A percentile compares a stretch with the other conserved stretches of the same genome.
phyloP scores from a whole-genome alignment of 2,888 invertebrate genomes.

The Taphrorychus bicolor region DNA sequence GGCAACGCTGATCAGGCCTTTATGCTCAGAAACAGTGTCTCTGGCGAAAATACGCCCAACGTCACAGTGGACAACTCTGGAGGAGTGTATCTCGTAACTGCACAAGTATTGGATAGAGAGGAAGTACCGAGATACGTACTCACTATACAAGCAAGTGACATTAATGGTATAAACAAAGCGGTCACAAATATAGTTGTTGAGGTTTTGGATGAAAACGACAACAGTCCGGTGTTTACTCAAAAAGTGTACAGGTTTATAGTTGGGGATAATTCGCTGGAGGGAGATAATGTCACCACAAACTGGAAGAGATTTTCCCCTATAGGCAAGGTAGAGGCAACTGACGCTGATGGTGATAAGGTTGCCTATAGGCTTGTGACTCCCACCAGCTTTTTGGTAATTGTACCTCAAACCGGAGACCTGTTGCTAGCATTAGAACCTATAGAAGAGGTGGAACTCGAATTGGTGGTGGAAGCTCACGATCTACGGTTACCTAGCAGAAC shows the following conservation, averaged over 20 bases:
- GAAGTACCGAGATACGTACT: conserved; percentile 73
- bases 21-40: conserved; percentile 70
- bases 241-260: conserved; percentile 80
- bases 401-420: conserved; percentile 87
- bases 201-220: conserved; percentile 90
- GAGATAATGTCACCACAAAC: conserved; percentile 68
- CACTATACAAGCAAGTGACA: conserved; percentile 81
- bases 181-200: conserved; percentile 78
- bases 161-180: conserved; percentile 81
- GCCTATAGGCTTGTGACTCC: conserved; percentile 84
- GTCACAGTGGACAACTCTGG: conserved; percentile 63
- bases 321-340: conserved; percentile 85
- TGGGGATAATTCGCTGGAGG: conserved; percentile 66
- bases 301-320: conserved; percentile 84
- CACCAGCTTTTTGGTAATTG: conserved; percentile 84
- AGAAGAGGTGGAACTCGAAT: conserved; percentile 64
- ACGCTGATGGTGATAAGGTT: conserved; percentile 91
- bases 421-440: conserved; percentile 82
- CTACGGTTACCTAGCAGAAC: conserved; percentile 75
- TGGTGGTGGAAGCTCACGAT: conserved; percentile 85
- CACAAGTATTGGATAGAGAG: conserved; percentile 81
- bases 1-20: conserved; percentile 79
- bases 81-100: conserved; percentile 79
- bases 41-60: conserved; percentile 59
- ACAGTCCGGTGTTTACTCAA: conserved; percentile 84